Evolutionary conservation across 1,140 invertebrate species (phyloP).

Genomic region (Yoshiicerus persimilis): DNA sequence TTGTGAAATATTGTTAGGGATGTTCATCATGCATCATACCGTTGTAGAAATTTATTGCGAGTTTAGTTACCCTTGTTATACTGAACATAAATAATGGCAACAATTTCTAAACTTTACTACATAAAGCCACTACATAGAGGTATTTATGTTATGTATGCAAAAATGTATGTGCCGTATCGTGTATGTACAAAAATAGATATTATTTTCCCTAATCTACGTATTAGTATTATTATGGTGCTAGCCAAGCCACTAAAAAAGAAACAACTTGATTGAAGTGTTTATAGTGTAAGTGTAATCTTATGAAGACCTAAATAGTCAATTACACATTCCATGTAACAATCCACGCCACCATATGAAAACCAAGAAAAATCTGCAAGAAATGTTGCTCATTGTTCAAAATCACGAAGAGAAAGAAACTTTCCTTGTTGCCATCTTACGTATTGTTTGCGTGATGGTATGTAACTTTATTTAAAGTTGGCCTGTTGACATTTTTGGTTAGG

Average conservation of each 20-base stretch:
- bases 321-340: not conserved
- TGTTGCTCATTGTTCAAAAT: not conserved
- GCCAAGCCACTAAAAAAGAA: not conserved
- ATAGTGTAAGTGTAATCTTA: not conserved
- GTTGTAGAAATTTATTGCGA: not conserved
- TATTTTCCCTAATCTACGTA: no score
- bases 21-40: not conserved
- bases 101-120: not conserved
- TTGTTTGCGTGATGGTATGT: not conserved
- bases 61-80: not conserved
- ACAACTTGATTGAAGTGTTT: not conserved
- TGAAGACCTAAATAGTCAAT: not conserved
- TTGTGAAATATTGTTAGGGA: no score
- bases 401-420: slow-evolving; percentile 3
- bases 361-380: not conserved
- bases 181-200: no score
- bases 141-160: not conserved
- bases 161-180: not conserved
- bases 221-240: not conserved
- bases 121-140: not conserved
- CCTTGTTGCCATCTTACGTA: not conserved
- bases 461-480: not conserved
- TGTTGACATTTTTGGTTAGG: not conserved
- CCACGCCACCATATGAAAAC: not conserved
- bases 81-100: not conserved